A percentile compares a stretch with the other conserved stretches of the same genome.
Conservation (phyloP, 1,140 invertebrate genomes). For the Helicoverpa zea region DNA sequence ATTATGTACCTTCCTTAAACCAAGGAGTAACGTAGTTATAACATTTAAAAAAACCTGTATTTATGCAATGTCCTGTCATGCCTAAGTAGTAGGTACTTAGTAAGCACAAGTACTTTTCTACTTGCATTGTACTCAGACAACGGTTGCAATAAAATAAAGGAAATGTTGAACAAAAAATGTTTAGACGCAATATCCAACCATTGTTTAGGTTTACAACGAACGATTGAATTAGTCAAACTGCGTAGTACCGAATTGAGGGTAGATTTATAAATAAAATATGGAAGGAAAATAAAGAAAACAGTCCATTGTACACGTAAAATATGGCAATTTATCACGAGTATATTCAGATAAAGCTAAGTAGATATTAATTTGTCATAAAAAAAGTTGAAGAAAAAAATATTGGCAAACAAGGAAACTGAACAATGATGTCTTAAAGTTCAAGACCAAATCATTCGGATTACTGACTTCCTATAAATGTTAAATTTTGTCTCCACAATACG, state of each 20-base stretch:
- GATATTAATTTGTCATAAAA: neutral
- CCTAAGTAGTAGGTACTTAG: neutral
- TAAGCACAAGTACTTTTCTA: neutral
- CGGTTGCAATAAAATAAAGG: conserved; percentile 15
- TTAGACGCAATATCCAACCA: conserved; percentile 2
- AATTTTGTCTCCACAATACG: neutral
- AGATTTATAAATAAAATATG: neutral
- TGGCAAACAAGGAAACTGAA: conserved; percentile 7
- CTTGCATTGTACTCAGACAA: conserved; percentile 5
- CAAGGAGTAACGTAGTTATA: neutral
- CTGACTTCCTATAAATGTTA: conserved; percentile 5
- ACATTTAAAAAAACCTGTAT: neutral
- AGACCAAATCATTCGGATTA: conserved; percentile 6
- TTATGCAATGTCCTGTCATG: conserved; percentile 4
- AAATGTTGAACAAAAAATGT: conserved; percentile 2
- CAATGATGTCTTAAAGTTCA: conserved; percentile 11
- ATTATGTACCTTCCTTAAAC: too few relatives aligned
- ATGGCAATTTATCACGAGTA: too few relatives aligned
- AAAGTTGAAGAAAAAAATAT: neutral
- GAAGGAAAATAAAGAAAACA: too few relatives aligned
- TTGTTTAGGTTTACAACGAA: neutral
- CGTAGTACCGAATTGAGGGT: conserved; percentile 8
- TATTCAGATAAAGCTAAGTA: neutral
- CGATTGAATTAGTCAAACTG: neutral
- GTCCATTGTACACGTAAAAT: too few relatives aligned